Evolutionary conservation across 2,113 vertebrate species (phyloP).

Genomic region (Grus americana): DNA sequence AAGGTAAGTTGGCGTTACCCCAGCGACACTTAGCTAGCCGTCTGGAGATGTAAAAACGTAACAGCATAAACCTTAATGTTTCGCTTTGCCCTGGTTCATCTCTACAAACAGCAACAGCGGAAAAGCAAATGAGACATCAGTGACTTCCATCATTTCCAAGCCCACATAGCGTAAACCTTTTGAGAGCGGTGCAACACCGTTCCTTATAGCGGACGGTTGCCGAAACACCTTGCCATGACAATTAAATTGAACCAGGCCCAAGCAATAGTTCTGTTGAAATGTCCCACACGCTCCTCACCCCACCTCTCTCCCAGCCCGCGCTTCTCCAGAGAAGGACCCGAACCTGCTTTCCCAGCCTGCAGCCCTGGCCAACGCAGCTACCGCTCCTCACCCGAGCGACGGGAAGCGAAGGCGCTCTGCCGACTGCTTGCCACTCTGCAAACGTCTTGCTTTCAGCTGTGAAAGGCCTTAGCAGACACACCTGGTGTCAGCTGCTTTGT

Average conservation of each 20-base stretch:
- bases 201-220: background rate
- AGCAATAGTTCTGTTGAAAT: background rate
- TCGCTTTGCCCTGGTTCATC: background rate
- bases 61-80: background rate
- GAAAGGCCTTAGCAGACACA: background rate
- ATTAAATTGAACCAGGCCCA: background rate
- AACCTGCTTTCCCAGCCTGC: background rate
- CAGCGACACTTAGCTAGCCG: too few species aligned
- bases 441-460: background rate
- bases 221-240: background rate
- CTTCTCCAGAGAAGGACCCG: background rate
- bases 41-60: background rate
- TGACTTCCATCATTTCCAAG: background rate
- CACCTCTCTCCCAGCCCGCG: background rate
- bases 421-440: background rate
- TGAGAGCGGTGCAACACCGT: background rate
- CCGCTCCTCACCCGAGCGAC: background rate
- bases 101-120: background rate
- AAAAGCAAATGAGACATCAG: background rate
- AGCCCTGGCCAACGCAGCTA: background rate
- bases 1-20: background rate
- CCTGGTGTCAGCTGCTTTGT: background rate
- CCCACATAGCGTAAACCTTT: rapidly evolving
- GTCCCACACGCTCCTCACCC: background rate
- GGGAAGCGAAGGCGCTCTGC: background rate